Base-by-base conservation (phyloP, 2,113 vertebrate genomes). In the Cavia aperea region DNA sequence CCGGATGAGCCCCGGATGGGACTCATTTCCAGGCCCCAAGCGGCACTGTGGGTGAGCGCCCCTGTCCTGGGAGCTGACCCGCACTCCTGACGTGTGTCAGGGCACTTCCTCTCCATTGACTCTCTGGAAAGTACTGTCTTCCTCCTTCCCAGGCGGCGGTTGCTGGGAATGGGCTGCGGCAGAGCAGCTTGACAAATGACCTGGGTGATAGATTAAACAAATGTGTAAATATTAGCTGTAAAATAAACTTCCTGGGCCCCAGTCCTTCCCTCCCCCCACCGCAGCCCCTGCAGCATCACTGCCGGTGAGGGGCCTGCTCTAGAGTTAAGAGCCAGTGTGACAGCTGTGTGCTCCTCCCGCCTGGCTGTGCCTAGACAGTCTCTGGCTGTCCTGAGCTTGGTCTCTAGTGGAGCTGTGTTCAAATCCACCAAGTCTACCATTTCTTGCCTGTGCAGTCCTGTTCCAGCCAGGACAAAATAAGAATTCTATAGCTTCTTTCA, bases 191-290 rank as follows among this genome's bases (percentile, higher is more conserved):
- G 96, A 97, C 92, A 96, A 94, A 95, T 93, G 95, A 97, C 93
- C 95, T 96, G 94, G 96, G 97, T 96, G 96, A 97, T 79, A 97
- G 94, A 97, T 98, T 97, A 97, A 98, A 96, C 96, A 96, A 97
- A 96, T 84, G 72, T 39, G 92, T 96, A 97, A 97, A 97, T 97
- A 96, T 95, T 92, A 96, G 95, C 95, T 83, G 58, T 81, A 66
- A 92, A 88, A 85, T 93, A 93, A 95, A 94, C 89, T 95, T 87
- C 87, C 91, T 89, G 86, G 96, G 96, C 86, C 43, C 43, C 46
- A 0, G 39, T 60, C 91, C 89, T 94, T 66, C 92, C 49, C 49
- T 12, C 92, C 82, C 0, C 51, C 36, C 31, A 7, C 15, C 14
- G 2, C 21, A 3, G 6, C 4, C 12, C 43, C 43, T 6, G 14